These are phyloP conservation scores for Dryomyza anilis DNA, from an alignment of 2,888 invertebrate species.

Conservation along the genomic window DNA sequence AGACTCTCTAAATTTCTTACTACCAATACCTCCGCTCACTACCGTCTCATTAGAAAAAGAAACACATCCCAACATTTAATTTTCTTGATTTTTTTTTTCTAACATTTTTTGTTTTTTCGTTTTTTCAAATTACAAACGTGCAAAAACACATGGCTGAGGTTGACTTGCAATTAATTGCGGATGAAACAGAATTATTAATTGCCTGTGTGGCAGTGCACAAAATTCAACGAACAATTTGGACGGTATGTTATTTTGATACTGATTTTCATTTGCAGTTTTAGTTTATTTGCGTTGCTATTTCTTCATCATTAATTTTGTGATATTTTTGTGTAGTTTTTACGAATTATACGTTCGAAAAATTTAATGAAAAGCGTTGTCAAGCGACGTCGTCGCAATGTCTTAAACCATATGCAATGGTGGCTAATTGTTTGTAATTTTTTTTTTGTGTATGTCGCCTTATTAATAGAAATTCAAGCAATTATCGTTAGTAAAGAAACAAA, in stretches of 20 bases:
- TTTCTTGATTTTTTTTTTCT: too few relatives aligned
- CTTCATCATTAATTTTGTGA: slow-evolving; percentile 22
- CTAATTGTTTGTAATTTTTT: slow-evolving; percentile 36
- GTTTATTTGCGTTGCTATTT: slow-evolving; percentile 30
- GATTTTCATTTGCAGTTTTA: background rate
- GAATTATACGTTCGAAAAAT: slow-evolving; percentile 25
- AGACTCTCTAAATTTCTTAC: too few relatives aligned
- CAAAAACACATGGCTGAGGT: slow-evolving; percentile 36
- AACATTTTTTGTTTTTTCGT: too few relatives aligned
- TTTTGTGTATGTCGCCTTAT: slow-evolving; percentile 40
- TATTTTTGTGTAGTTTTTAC: slow-evolving; percentile 39
- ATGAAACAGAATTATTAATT: slow-evolving; percentile 59
- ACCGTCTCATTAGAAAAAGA: too few relatives aligned
- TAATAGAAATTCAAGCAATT: slow-evolving; percentile 55
- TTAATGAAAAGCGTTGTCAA: slow-evolving; percentile 28
- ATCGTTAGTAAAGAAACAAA: slow-evolving; percentile 41
- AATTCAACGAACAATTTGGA: slow-evolving; percentile 13
- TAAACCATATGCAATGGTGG: slow-evolving; percentile 37
- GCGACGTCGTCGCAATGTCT: slow-evolving; percentile 24
- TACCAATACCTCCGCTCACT: too few relatives aligned
- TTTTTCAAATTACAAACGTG: too few relatives aligned
- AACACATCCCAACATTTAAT: too few relatives aligned
- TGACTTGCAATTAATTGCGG: slow-evolving; percentile 59
- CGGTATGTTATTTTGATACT: too few relatives aligned
- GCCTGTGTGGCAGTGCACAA: slow-evolving; percentile 31